Evolutionary conservation across 1,140 invertebrate genomes (phyloP).

Genomic region (Bilobella aurantiaca): DNA sequence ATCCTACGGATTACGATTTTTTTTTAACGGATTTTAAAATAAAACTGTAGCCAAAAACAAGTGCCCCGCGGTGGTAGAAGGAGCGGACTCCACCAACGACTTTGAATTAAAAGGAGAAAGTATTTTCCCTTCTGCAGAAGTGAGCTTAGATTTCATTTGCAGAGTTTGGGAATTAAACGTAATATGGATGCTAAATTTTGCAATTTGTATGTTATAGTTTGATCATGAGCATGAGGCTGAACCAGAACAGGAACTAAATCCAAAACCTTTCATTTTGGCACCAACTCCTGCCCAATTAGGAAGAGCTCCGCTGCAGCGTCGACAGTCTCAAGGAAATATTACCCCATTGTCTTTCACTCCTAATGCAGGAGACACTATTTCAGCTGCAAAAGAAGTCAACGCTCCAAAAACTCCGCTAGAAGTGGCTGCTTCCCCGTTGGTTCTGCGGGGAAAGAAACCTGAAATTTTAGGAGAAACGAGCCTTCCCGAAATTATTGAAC

Average conservation of each 20-base stretch:
- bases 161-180: not conserved
- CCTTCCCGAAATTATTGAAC: not conserved
- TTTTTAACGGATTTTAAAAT: too few species aligned
- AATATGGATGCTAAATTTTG: not conserved
- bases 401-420: not conserved
- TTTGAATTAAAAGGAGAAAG: not conserved
- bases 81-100: not conserved
- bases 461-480: too few species aligned
- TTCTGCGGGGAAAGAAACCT: too few species aligned
- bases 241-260: not conserved
- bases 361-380: conserved; percentile 17
- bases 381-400: too few species aligned
- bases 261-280: conserved; percentile 61
- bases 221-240: not conserved
- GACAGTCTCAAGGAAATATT: conserved; percentile 59
- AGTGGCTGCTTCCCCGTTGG: too few species aligned
- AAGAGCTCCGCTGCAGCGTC: conserved; percentile 69
- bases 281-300: conserved; percentile 87
- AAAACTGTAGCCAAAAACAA: not conserved
- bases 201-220: not conserved
- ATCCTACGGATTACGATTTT: not conserved
- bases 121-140: too few species aligned
- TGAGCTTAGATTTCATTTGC: not conserved
- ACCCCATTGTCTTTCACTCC: conserved; percentile 25
- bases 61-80: not conserved